These are phyloP conservation scores for Hoplostethus atlanticus DNA, from an alignment of 2,797 vertebrate species.

Conservation along the genomic window DNA sequence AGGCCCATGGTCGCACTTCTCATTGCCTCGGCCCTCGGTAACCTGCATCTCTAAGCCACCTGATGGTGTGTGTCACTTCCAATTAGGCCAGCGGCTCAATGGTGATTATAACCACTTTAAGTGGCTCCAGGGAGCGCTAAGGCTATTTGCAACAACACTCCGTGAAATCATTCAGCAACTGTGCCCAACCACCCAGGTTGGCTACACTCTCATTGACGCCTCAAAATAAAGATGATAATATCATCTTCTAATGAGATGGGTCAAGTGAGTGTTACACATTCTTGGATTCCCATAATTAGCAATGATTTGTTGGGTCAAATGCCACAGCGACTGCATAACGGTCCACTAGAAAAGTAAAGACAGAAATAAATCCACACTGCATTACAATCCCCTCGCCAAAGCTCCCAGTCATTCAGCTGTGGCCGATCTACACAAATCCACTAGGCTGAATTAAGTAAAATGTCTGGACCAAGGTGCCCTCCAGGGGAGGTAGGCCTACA, in stretches of 20 bases:
- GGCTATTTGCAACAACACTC: constrained; percentile 62
- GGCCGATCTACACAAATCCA: constrained; percentile 58
- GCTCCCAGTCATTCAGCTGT: constrained; percentile 33
- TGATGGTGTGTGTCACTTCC: constrained; percentile 85
- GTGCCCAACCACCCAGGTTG: not conserved
- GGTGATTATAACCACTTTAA: constrained; percentile 81
- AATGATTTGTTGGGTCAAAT: constrained; percentile 7
- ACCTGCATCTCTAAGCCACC: constrained; percentile 75
- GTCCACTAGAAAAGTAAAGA: constrained; percentile 3
- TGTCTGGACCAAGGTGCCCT: constrained; percentile 32
- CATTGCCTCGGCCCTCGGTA: constrained; percentile 23
- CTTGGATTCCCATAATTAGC: constrained; percentile 10
- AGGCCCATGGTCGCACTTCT: constrained; percentile 33
- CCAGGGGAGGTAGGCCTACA: constrained; percentile 13
- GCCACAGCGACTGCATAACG: not conserved
- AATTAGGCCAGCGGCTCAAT: constrained; percentile 81
- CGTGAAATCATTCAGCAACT: constrained; percentile 58
- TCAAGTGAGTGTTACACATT: not conserved
- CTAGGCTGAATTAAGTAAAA: constrained; percentile 57
- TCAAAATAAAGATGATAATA: constrained; percentile 20
- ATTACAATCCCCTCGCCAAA: constrained; percentile 16
- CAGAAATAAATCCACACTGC: constrained; percentile 9
- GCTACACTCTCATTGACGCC: constrained; percentile 11
- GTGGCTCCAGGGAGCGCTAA: constrained; percentile 64
- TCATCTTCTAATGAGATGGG: not conserved